These are phyloP conservation scores for Cinara cedri DNA, from an alignment of 2,888 invertebrate species.

Conservation along the genomic window DNA sequence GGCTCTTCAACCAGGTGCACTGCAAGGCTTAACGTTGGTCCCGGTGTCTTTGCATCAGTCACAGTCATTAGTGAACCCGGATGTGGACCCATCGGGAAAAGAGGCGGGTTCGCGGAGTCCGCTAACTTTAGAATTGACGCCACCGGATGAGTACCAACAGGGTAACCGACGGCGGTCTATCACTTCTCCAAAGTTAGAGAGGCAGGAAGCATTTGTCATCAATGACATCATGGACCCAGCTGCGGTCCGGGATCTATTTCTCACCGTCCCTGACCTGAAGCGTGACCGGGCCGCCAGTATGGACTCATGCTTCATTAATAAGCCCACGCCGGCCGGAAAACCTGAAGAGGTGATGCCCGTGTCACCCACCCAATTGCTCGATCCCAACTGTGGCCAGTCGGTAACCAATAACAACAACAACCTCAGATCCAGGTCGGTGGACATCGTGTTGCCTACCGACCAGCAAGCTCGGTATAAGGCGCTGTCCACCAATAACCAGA, in stretches of 20 bases:
- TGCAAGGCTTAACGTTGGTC: slow-evolving; percentile 64
- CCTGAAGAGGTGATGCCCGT: slow-evolving; percentile 70
- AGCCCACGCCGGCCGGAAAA: slow-evolving; percentile 72
- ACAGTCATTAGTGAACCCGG: slow-evolving; percentile 60
- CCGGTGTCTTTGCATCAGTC: slow-evolving; percentile 73
- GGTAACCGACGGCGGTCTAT: slow-evolving; percentile 72
- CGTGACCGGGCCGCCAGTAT: slow-evolving; percentile 87
- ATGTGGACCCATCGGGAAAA: slow-evolving; percentile 62
- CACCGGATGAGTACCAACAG: slow-evolving; percentile 60
- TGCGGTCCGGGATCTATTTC: slow-evolving; percentile 74
- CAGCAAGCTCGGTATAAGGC: slow-evolving; percentile 86
- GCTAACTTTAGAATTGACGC: slow-evolving; percentile 63
- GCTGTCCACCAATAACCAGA: slow-evolving; percentile 63
- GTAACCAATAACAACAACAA: slow-evolving; percentile 60
- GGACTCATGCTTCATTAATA: slow-evolving; percentile 82
- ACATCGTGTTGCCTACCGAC: slow-evolving; percentile 85
- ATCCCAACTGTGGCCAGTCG: slow-evolving; percentile 72
- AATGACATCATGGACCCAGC: slow-evolving; percentile 60
- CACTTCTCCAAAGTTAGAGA: slow-evolving; percentile 66
- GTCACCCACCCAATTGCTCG: slow-evolving; percentile 69
- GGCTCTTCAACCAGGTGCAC: slow-evolving; percentile 68
- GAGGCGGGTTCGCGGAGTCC: slow-evolving; percentile 59
- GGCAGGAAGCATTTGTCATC: slow-evolving; percentile 83
- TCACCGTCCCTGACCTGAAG: slow-evolving; percentile 82
- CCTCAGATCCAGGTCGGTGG: slow-evolving; percentile 81